These are phyloP conservation scores for Phacellophora camtschatica DNA, from an alignment of 30 jellyfish, hydroid and myxozoan species.

Conservation along the genomic window DNA sequence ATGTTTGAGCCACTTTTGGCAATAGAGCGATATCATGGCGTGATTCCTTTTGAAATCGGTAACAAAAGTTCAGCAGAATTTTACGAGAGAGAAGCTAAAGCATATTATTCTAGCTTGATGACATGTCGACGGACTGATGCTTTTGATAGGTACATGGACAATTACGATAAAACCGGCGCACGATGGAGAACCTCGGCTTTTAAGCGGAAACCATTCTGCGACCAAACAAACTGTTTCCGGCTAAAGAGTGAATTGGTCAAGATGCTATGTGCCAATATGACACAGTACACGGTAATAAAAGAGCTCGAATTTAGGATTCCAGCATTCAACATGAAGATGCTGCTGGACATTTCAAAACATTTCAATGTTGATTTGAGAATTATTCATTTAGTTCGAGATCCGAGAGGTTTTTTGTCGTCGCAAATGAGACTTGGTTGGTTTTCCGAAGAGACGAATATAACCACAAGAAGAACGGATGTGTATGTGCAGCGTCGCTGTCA, in stretches of 20 bases:
- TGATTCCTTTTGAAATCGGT: constrained; percentile 2
- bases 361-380: background rate
- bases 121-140: background rate
- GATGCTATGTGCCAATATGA: constrained; percentile 14
- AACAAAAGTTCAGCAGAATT: background rate
- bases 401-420: constrained; percentile 51
- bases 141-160: constrained; percentile 10
- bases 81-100: constrained; percentile 17
- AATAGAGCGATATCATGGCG: constrained; percentile 1
- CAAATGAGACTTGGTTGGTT: constrained; percentile 49
- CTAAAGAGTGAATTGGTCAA: background rate
- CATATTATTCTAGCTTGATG: constrained; percentile 8
- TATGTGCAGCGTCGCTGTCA: constrained; percentile 27
- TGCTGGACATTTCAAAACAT: constrained; percentile 5
- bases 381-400: constrained; percentile 67
- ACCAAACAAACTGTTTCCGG: background rate
- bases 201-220: constrained; percentile 44
- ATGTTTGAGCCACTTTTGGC: constrained; percentile 53
- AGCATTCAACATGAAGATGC: background rate
- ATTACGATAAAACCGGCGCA: constrained; percentile 39
- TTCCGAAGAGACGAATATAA: constrained; percentile 15
- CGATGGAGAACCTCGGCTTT: constrained; percentile 31
- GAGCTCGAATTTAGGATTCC: constrained; percentile 71
- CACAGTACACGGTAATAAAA: constrained; percentile 41
- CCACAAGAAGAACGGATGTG: background rate